Percentiles rank a stretch among this genome's conserved stretches.
These are phyloP conservation scores for Phymastichus coffea DNA, from an alignment of 1,140 invertebrate species.

Conservation along the genomic window DNA sequence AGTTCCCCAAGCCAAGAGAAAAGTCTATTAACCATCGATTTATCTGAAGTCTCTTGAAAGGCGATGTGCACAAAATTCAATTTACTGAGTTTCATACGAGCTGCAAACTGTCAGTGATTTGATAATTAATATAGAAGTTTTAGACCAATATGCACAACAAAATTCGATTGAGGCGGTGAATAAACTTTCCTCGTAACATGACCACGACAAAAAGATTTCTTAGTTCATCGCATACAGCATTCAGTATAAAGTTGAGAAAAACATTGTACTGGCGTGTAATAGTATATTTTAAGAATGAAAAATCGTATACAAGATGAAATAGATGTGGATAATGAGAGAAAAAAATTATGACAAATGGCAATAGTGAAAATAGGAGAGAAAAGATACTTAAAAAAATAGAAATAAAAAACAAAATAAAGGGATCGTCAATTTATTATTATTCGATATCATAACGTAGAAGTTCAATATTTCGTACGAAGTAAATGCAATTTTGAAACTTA, in stretches of 20 bases:
- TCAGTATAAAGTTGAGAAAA: conserved; percentile 39
- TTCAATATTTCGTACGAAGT: too few species aligned
- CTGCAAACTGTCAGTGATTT: too few species aligned
- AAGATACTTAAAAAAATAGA: not conserved
- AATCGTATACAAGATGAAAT: not conserved
- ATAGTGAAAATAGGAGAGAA: conserved; percentile 1
- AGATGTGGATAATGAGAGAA: not conserved
- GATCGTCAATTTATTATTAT: too few species aligned
- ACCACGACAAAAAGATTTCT: conserved; percentile 44
- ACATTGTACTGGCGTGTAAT: conserved; percentile 12
- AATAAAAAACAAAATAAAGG: conserved; percentile 24
- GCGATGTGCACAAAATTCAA: too few species aligned
- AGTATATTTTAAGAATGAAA: conserved; percentile 16
- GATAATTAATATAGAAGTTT: too few species aligned
- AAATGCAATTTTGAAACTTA: too few species aligned
- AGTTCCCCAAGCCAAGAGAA: conserved; percentile 76
- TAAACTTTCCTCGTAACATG: conserved; percentile 47
- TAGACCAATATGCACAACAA: too few species aligned
- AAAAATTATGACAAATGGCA: too few species aligned
- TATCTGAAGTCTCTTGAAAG: too few species aligned
- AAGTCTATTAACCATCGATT: conserved; percentile 16
- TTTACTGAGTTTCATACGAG: too few species aligned
- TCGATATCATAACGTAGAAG: too few species aligned
- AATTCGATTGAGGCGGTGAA: conserved; percentile 27
- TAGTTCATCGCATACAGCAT: conserved; percentile 47